These are phyloP conservation scores for Scaptodrosophila latifasciaeformis DNA, from an alignment of 2,888 invertebrate species.

Conservation along the genomic window DNA sequence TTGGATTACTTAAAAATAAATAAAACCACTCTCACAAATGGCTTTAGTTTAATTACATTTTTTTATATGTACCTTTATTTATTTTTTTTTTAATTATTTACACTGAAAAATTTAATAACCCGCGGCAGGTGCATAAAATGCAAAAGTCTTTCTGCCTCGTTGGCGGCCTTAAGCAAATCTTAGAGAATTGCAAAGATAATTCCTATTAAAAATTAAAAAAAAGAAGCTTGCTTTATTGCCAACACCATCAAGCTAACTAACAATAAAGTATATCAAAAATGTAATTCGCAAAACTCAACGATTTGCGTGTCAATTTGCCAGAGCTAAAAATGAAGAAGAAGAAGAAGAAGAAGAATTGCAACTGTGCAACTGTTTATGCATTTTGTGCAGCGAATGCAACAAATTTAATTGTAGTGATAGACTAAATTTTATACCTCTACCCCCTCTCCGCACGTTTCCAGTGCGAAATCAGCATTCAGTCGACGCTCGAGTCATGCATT, in stretches of 20 bases:
- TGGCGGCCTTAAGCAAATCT: constrained; percentile 46
- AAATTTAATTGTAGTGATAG: constrained; percentile 64
- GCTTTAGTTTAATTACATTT: too few species aligned
- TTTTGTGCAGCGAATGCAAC: constrained; percentile 69
- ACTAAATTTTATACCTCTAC: constrained; percentile 12
- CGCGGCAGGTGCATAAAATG: constrained; percentile 36
- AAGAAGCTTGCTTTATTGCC: too few species aligned
- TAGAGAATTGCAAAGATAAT: too few species aligned
- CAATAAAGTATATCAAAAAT: not conserved
- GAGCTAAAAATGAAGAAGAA: constrained; percentile 36
- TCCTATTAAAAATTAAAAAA: too few species aligned
- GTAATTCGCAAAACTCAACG: constrained; percentile 27
- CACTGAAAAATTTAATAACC: constrained; percentile 42
- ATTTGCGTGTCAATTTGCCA: constrained; percentile 65
- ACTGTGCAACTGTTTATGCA: constrained; percentile 55
- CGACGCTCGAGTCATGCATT: constrained; percentile 49
- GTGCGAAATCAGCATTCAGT: constrained; percentile 13
- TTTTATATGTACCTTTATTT: constrained; percentile 41
- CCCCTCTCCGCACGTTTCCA: constrained; percentile 9
- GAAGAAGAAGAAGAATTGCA: constrained; percentile 17
- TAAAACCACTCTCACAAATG: too few species aligned
- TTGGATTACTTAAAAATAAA: too few species aligned
- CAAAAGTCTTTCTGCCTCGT: constrained; percentile 54
- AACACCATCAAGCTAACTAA: too few species aligned
- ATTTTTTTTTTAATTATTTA: constrained; percentile 37